Percentiles rank a stretch among this genome's conserved stretches.
Evolutionary conservation across 2,113 vertebrate genomes (phyloP).

Genomic region (Pachyramphus minor): DNA sequence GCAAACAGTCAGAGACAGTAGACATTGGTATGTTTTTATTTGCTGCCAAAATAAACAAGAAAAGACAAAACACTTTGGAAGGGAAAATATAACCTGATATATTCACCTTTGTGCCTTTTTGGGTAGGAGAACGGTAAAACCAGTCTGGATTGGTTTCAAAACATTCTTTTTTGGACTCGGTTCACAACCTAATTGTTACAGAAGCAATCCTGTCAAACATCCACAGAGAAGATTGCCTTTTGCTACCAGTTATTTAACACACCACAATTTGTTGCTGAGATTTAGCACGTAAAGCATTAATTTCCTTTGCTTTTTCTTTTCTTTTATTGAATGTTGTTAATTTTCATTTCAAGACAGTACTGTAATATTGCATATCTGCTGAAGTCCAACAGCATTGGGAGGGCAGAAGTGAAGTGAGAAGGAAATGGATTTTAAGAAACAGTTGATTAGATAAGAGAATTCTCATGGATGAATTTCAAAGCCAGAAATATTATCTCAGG

Average conservation of each 20-base stretch:
- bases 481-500: background rate
- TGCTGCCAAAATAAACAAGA: background rate
- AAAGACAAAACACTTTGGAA: background rate
- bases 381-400: background rate
- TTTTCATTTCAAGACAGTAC: background rate
- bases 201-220: background rate
- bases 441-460: background rate
- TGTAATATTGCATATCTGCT: background rate
- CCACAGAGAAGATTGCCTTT: background rate
- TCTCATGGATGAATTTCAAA: background rate
- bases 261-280: background rate
- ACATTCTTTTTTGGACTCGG: background rate
- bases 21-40: background rate
- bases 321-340: background rate
- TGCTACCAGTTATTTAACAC: background rate
- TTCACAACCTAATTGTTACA: background rate
- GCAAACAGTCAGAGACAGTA: background rate
- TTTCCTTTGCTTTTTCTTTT: constrained; percentile 1
- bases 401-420: background rate
- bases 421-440: background rate
- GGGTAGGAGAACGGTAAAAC: background rate
- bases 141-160: background rate
- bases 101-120: background rate
- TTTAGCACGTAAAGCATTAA: background rate
- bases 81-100: background rate